A percentile compares a stretch with the other conserved stretches of the same genome.
Conservation (phyloP, 2,888 invertebrate genomes). For the Netelia melanura region DNA sequence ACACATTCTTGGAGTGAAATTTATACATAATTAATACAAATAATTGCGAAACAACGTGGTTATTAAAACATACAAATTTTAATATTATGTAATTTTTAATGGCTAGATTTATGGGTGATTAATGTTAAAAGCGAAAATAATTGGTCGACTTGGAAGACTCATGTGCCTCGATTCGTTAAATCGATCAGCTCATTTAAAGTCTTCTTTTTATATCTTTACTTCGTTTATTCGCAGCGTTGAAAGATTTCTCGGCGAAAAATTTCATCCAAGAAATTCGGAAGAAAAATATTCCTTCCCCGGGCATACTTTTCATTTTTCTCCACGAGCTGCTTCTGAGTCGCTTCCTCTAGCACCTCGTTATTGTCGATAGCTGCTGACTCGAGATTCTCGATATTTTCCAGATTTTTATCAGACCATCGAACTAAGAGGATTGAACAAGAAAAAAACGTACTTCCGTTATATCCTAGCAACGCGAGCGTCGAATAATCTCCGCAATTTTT, state of each 20-base stretch:
- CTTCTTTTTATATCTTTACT: no score
- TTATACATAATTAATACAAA: no score
- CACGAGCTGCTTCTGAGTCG: conserved; percentile 19
- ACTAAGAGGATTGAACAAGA: not conserved
- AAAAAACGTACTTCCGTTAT: conserved; percentile 17
- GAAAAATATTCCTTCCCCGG: conserved; percentile 30
- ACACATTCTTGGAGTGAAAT: no score
- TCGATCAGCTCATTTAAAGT: no score
- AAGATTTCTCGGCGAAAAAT: conserved; percentile 15
- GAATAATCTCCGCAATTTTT: conserved; percentile 10
- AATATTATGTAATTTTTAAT: no score
- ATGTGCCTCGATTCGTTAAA: no score
- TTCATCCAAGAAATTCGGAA: not conserved
- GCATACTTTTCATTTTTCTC: not conserved
- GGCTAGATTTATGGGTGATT: no score
- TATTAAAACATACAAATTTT: no score
- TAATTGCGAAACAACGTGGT: no score
- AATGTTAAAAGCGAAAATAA: no score
- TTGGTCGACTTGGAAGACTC: no score
- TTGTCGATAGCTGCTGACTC: not conserved
- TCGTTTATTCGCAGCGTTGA: not conserved
- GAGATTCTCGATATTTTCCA: conserved; percentile 34
- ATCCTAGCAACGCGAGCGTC: conserved; percentile 2
- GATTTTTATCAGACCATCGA: conserved; percentile 31
- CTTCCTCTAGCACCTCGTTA: conserved; percentile 50